Evolutionary conservation across 2,888 invertebrate species (phyloP).

Genomic region (Nephrotoma appendiculata): DNA sequence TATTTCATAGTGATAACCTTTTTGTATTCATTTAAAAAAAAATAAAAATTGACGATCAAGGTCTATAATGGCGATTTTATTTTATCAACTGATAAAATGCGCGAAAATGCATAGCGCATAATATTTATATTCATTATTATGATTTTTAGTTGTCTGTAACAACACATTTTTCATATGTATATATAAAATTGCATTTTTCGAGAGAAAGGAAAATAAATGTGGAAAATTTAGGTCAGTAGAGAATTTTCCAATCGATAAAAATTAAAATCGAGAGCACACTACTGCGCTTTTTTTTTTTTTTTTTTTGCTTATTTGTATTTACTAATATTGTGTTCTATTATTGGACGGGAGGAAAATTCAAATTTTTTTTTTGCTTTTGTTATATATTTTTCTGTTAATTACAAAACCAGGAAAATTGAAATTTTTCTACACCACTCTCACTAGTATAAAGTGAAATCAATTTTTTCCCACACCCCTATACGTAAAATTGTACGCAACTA

Average conservation of each 20-base stretch:
- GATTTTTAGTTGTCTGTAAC: not conserved
- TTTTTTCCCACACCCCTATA: not conserved
- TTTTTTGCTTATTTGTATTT: not conserved
- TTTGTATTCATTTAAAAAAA: not conserved
- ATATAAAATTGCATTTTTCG: not conserved
- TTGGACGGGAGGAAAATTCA: not conserved
- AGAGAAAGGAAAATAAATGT: not conserved
- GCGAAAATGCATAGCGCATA: conserved; percentile 7
- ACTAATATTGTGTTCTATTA: not conserved
- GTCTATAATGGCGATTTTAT: not conserved
- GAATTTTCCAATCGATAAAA: not conserved
- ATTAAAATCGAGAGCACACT: conserved; percentile 1
- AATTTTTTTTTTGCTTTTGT: not conserved
- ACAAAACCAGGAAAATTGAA: not conserved
- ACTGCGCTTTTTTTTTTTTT: not conserved
- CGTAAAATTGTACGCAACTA: not conserved
- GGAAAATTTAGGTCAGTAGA: conserved; percentile 1
- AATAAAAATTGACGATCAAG: not conserved
- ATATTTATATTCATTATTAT: not conserved
- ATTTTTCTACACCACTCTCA: not conserved
- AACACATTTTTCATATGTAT: not conserved
- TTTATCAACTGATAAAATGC: conserved; percentile 4
- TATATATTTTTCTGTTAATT: not conserved
- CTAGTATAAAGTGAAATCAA: not conserved
- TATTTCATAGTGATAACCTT: not conserved